A percentile compares a stretch with the other conserved stretches of the same genome.
Evolutionary conservation across 2,797 vertebrate species (phyloP).

Genomic region (Melanotaenia pygmaea): DNA sequence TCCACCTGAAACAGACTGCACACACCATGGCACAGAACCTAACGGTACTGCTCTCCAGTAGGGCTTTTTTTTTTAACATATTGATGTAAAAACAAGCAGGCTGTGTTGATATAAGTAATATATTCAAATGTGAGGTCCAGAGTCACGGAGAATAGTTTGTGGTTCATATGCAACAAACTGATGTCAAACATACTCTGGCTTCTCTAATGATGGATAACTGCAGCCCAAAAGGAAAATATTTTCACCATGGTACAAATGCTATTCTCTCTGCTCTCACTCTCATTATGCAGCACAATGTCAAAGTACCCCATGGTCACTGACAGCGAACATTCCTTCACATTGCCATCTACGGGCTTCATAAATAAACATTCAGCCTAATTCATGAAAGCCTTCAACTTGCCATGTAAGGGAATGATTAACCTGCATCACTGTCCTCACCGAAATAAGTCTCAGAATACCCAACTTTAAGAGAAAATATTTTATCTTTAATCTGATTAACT

Average conservation of each 20-base stretch:
- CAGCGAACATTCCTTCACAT: conserved; percentile 72
- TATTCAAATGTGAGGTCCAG: conserved; percentile 49
- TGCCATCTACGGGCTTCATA: conserved; percentile 73
- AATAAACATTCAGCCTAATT: conserved; percentile 72
- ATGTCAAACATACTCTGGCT: conserved; percentile 53
- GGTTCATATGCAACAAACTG: conserved; percentile 33
- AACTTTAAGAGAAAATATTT: neutral
- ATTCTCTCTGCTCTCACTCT: conserved; percentile 72
- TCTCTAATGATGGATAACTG: conserved; percentile 61
- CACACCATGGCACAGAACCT: conserved; percentile 24
- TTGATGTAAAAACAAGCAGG: conserved; percentile 51
- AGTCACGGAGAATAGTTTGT: conserved; percentile 18
- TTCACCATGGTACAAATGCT: conserved; percentile 74
- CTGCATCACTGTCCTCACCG: conserved; percentile 13
- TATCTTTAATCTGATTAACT: neutral
- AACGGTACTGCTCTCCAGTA: conserved; percentile 42
- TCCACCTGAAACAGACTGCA: conserved; percentile 50
- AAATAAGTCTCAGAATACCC: neutral
- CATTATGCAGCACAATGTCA: conserved; percentile 71
- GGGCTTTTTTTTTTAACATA: conserved; percentile 44
- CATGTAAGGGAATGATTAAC: conserved; percentile 70
- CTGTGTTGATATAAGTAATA: conserved; percentile 56
- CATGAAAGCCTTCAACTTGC: conserved; percentile 60
- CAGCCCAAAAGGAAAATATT: conserved; percentile 70
- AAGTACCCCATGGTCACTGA: conserved; percentile 65